phyloP scores from a whole-genome alignment of 2,113 vertebrate genomes.

The Grantiella picta region DNA sequence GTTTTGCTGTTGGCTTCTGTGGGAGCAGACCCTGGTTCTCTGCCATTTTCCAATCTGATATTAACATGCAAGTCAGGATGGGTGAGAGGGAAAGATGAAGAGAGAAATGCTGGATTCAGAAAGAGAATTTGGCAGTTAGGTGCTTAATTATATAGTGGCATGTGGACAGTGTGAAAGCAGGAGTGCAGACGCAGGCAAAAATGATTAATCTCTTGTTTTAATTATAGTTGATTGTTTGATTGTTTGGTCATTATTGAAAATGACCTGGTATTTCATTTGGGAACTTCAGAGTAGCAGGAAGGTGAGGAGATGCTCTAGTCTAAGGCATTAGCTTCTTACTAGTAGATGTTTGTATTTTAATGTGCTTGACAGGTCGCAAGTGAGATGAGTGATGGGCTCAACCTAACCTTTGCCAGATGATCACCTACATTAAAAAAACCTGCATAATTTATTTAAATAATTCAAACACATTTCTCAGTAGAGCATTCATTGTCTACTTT shows the following conservation, averaged over 20 bases:
- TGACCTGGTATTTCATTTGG: conserved; percentile 49
- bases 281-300: conserved; percentile 8
- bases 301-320: not conserved
- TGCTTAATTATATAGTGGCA: conserved; percentile 58
- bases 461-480: not conserved
- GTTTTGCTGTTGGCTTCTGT: not conserved
- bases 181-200: conserved; percentile 55
- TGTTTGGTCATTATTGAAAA: conserved; percentile 50
- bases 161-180: conserved; percentile 32
- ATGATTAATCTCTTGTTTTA: conserved; percentile 23
- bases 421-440: conserved; percentile 30
- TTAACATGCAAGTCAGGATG: conserved; percentile 72
- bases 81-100: not conserved
- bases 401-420: conserved; percentile 57
- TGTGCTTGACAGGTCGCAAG: conserved; percentile 28
- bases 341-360: conserved; percentile 28
- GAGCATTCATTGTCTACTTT: not conserved
- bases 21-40: not conserved
- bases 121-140: conserved; percentile 54
- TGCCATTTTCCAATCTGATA: conserved; percentile 1
- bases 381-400: conserved; percentile 54
- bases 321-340: not conserved
- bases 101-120: conserved; percentile 42
- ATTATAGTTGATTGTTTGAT: conserved; percentile 21
- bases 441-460: conserved; percentile 49